phyloP scores from a whole-genome alignment of 2,797 vertebrate genomes.

The Tangara arthus region DNA sequence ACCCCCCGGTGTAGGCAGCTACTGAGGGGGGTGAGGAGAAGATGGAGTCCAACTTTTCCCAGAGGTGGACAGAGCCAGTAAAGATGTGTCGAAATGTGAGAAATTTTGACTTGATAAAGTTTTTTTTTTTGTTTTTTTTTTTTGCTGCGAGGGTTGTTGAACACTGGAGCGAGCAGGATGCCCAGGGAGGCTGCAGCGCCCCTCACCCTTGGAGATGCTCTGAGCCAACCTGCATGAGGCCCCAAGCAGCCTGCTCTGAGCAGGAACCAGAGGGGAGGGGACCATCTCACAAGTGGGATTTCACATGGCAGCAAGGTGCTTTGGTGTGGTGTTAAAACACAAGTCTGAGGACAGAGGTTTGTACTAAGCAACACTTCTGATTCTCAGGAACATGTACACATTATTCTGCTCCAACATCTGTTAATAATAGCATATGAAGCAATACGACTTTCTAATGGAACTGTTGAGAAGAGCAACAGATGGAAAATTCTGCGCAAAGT shows the following conservation, averaged over 20 bases:
- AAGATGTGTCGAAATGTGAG: neutral
- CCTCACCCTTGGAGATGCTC: neutral
- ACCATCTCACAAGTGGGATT: neutral
- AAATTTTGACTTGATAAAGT: neutral
- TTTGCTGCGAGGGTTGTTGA: neutral
- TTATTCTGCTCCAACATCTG: constrained; percentile 22
- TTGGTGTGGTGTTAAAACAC: neutral
- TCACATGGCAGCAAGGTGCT: neutral
- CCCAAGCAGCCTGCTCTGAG: neutral
- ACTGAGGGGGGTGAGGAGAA: accelerated
- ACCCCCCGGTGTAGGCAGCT: accelerated
- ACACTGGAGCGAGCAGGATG: neutral
- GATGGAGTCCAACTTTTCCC: neutral
- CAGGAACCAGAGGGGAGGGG: neutral
- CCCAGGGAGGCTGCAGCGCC: neutral
- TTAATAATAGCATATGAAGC: neutral
- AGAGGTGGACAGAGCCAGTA: neutral
- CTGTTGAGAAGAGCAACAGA: constrained; percentile 5
- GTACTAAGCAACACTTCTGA: neutral
- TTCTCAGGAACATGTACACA: neutral
- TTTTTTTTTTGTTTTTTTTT: neutral
- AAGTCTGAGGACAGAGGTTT: neutral
- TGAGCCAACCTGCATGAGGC: neutral
- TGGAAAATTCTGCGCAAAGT: constrained; percentile 8
- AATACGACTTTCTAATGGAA: neutral